Conservation (phyloP, 2,113 vertebrate species). For the Cranoglanis bouderius region DNA sequence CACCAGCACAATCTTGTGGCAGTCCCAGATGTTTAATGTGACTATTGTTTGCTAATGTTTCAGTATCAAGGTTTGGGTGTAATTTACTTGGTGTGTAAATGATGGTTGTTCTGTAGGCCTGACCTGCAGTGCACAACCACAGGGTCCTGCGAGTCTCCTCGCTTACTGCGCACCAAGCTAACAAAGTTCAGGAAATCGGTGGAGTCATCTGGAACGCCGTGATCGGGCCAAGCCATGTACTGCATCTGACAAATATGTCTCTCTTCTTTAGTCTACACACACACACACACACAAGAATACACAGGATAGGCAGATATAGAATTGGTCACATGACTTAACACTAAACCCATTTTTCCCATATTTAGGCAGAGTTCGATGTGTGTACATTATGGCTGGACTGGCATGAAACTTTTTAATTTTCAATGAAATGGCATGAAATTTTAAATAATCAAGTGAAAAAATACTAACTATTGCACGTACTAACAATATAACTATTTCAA, state of each 20-base stretch:
- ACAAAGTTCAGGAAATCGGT: constrained; percentile 96
- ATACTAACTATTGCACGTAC: not conserved
- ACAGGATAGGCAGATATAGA: constrained; percentile 12
- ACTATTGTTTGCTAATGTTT: not conserved
- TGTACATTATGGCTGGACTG: not conserved
- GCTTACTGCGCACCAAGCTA: constrained; percentile 85
- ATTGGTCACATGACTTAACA: not conserved
- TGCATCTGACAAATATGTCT: constrained; percentile 94
- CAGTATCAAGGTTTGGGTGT: not conserved
- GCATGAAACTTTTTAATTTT: no score
- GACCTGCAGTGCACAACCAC: constrained; percentile 99
- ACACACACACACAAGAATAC: constrained; percentile 22
- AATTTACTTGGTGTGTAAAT: not conserved
- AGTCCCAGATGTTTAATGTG: not conserved
- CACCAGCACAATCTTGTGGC: not conserved
- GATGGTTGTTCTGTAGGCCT: not conserved
- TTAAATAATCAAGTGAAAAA: not conserved
- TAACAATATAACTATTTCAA: not conserved
- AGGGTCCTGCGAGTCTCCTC: constrained; percentile 86
- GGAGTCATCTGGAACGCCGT: constrained; percentile 97
- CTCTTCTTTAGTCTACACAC: constrained; percentile 83
- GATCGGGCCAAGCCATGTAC: constrained; percentile 96
- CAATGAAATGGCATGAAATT: no score
- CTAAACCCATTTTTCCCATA: not conserved
- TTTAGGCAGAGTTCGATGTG: not conserved